These are phyloP conservation scores for Amazonetta brasiliensis DNA, from an alignment of 2,797 vertebrate genomes.

Conservation along the genomic window DNA sequence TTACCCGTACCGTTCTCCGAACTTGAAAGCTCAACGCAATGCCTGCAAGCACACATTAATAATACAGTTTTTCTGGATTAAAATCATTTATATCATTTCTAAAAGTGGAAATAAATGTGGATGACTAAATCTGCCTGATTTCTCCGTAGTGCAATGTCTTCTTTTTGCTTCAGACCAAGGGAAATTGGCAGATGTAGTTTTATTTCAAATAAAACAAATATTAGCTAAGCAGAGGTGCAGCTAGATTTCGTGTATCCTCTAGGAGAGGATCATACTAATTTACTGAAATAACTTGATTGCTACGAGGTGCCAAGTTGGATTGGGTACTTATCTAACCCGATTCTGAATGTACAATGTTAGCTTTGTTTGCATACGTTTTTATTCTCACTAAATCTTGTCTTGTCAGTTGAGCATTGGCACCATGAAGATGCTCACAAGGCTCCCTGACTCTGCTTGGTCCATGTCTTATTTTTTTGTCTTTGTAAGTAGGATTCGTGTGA, in stretches of 20 bases:
- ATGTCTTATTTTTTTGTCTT: background rate
- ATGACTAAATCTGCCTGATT: background rate
- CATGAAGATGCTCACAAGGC: background rate
- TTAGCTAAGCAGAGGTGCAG: background rate
- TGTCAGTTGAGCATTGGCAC: background rate
- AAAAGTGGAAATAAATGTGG: background rate
- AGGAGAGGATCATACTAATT: background rate
- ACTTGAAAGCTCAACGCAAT: constrained; percentile 24
- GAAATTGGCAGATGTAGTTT: background rate
- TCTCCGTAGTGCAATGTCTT: background rate
- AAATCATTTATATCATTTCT: background rate
- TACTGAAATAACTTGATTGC: background rate
- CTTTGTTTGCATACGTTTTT: background rate
- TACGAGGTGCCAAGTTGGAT: background rate
- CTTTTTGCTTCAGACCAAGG: background rate
- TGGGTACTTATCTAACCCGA: background rate
- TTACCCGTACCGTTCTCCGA: background rate
- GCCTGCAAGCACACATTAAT: constrained; percentile 27
- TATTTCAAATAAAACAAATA: background rate
- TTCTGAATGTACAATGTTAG: background rate
- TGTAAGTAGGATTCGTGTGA: background rate
- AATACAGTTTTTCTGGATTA: constrained; percentile 12
- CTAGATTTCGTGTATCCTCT: background rate
- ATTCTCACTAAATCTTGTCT: background rate
- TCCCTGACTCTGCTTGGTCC: background rate